A percentile compares a stretch with the other conserved stretches of the same genome.
These are phyloP conservation scores for Drosophila subsilvestris DNA, from an alignment of 2,888 invertebrate species.

Conservation along the genomic window DNA sequence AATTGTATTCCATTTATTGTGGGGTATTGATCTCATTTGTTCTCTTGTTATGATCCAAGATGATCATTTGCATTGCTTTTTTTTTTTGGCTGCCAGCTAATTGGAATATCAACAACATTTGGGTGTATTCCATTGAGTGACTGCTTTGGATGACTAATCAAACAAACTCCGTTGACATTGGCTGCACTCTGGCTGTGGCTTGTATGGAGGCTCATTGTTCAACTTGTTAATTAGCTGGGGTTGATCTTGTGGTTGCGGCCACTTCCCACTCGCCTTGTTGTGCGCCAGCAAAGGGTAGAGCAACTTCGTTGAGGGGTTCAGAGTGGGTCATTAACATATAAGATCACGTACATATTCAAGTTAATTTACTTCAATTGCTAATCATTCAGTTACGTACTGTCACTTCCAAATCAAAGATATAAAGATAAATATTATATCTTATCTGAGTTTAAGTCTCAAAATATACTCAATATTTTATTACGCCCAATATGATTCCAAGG, in stretches of 20 bases:
- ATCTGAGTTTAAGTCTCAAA: no score
- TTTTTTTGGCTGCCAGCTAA: slow-evolving; percentile 10
- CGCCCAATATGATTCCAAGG: neutral
- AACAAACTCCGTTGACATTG: slow-evolving; percentile 7
- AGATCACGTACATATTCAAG: neutral
- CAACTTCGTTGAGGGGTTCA: slow-evolving; percentile 2
- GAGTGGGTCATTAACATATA: neutral
- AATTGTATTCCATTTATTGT: neutral
- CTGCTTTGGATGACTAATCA: slow-evolving; percentile 21
- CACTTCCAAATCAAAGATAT: neutral
- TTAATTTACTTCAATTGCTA: neutral
- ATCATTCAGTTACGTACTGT: neutral
- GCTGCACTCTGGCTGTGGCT: slow-evolving; percentile 1
- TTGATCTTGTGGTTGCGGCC: slow-evolving; percentile 27
- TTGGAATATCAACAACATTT: slow-evolving; percentile 21
- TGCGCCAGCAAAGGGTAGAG: slow-evolving; percentile 19
- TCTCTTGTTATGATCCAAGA: slow-evolving; percentile 3
- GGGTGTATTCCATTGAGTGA: slow-evolving; percentile 2
- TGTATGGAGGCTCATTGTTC: slow-evolving; percentile 6
- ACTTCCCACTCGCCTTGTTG: slow-evolving; percentile 20
- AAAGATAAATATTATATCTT: neutral
- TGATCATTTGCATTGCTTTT: slow-evolving; percentile 35
- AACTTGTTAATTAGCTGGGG: slow-evolving; percentile 12
- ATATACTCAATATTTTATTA: no score
- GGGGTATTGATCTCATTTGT: slow-evolving; percentile 20